These are phyloP conservation scores for Pachycephus smyrnensis DNA, from an alignment of 2,888 invertebrate species.

Conservation along the genomic window DNA sequence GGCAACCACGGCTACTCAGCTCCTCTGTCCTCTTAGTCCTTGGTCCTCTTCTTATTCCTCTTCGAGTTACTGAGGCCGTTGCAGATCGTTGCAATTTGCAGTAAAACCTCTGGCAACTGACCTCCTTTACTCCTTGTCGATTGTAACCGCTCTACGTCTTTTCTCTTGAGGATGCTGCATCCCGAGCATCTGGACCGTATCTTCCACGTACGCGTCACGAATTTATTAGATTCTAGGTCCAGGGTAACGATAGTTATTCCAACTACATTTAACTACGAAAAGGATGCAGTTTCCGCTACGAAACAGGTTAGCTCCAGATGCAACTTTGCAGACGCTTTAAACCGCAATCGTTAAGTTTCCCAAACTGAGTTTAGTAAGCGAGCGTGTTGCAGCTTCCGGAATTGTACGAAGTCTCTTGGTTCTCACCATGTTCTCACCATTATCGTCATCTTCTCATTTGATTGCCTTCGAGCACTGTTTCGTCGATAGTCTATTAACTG, in stretches of 20 bases:
- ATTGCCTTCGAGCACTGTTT: constrained; percentile 1
- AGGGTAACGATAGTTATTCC: neutral
- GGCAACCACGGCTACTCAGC: neutral
- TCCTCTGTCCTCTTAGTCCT: neutral
- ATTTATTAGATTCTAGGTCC: neutral
- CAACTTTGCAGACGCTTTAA: constrained; percentile 49
- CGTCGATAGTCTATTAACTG: constrained; percentile 37
- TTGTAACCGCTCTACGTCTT: neutral
- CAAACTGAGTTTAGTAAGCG: constrained; percentile 22
- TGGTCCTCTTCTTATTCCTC: neutral
- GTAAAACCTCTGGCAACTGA: neutral
- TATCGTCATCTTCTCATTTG: neutral
- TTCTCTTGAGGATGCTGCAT: neutral
- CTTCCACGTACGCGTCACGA: neutral
- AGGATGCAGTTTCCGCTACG: neutral
- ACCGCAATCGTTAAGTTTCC: constrained; percentile 49
- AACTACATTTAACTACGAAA: neutral
- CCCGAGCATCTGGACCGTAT: neutral
- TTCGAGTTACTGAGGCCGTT: too few species aligned
- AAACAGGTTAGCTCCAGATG: constrained; percentile 21
- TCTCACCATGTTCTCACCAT: constrained; percentile 8
- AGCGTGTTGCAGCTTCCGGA: constrained; percentile 16
- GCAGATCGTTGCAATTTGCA: neutral
- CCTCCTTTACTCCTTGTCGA: constrained; percentile 7
- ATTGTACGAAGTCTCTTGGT: constrained; percentile 22